Evolutionary conservation across 92 coral and sea anemone genomes (phyloP), one percentile per base, ranked within the genome.

Genomic region (Porites evermanni): DNA sequence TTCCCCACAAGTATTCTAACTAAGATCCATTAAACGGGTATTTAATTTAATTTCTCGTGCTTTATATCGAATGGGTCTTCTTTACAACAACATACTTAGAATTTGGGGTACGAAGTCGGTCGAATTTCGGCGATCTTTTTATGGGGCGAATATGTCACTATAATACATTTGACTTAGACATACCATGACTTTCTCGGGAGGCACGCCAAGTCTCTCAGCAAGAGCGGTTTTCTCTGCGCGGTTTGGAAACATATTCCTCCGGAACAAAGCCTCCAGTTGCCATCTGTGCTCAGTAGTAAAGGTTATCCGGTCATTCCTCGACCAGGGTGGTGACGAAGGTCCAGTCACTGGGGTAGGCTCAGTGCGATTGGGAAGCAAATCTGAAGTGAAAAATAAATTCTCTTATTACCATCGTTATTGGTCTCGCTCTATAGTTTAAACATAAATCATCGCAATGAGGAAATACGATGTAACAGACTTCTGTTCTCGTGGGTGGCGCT

Each of bases 121-220:
- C 12, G 0, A 14, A 11, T 14, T 56, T 11, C 12, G 61, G 16
- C 13, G 1, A 56, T 14, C 16, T 14, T 56, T 56, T 11, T 56
- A 56, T 56, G 16, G 12, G 12, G 61, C 61, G 12, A 56, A 56
- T 4, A 2, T 2, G 7, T 18, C 19, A n/a, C 18, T 0, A 18
- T 7, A 18, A 0, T 50, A 60, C 19, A 21, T 14, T 12, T 21
- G 8, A 74, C 23, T 20, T 10, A 80, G 32, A 18, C 86, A 56
- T 70, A 81, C 86, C 86, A n/a, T 17, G 58, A 81, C 75, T 81
- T 81, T 70, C 2, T 18, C 52, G 26, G 17, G 50, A 6, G 12
- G 26, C 6, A 81, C 12, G 17, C 61, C 85, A 38, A 81, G 29
- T 26, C 12, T 24, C 0, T 17, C 67, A 5, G 85, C 77, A 56